Conservation (phyloP, 2,888 invertebrate genomes). For the Harpagoxenus sublaevis region DNA sequence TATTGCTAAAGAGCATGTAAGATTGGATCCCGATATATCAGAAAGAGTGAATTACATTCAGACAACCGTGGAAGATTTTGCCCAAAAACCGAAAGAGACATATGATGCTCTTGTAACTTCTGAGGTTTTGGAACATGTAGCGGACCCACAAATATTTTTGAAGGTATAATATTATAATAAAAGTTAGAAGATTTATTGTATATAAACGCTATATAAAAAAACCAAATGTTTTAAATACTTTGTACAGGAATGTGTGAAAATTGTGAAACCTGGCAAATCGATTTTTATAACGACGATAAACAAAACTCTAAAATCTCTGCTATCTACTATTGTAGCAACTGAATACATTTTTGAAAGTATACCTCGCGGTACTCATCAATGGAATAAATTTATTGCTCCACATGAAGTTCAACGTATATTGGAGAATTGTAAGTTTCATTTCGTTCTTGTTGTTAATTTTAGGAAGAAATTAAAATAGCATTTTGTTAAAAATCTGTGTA, state of each 20-base stretch:
- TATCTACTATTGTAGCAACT: conserved; percentile 90
- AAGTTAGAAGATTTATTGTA: background rate
- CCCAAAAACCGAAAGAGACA: conserved; percentile 72
- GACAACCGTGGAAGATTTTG: conserved; percentile 88
- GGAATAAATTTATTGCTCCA: conserved; percentile 95
- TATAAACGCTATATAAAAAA: background rate
- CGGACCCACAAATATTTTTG: conserved; percentile 87
- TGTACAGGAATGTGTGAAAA: conserved; percentile 78
- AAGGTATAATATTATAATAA: conserved; percentile 70
- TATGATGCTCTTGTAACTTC: conserved; percentile 90
- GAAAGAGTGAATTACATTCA: conserved; percentile 87
- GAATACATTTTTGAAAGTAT: conserved; percentile 92
- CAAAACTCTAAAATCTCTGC: conserved; percentile 88
- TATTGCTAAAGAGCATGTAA: conserved; percentile 90
- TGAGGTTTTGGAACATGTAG: conserved; percentile 90
- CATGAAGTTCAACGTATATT: conserved; percentile 91
- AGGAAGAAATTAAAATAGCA: background rate
- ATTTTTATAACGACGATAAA: conserved; percentile 85
- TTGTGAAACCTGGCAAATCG: conserved; percentile 85
- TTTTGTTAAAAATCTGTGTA: background rate
- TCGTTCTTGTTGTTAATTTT: conserved; percentile 1
- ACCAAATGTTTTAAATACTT: conserved; percentile 19
- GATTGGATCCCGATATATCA: conserved; percentile 83
- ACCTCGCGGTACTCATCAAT: conserved; percentile 96
- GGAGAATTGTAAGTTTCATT: conserved; percentile 90